Conservation (phyloP, 2,888 invertebrate genomes). For the Lepidonotus clava region DNA sequence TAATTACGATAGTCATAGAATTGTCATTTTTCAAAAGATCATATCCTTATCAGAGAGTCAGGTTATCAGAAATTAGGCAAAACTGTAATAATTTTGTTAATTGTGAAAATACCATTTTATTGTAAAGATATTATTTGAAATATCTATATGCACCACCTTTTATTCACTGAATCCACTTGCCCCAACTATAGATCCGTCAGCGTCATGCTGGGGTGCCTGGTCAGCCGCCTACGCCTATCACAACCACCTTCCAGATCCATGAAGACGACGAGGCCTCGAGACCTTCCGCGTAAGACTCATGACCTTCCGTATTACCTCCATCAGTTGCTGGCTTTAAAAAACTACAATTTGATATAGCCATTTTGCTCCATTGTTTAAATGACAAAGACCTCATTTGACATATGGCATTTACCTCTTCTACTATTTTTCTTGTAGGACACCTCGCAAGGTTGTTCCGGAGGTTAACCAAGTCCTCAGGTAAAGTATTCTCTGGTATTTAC, state of each 20-base stretch:
- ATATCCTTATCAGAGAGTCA: no score
- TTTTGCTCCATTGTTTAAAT: background rate
- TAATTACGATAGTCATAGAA: no score
- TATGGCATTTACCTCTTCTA: background rate
- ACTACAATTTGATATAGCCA: no score
- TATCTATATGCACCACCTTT: no score
- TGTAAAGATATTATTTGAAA: no score
- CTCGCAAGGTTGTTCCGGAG: slow-evolving; percentile 55
- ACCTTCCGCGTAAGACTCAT: background rate
- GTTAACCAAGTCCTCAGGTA: slow-evolving; percentile 69
- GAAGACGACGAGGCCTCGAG: slow-evolving; percentile 66
- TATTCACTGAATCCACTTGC: no score
- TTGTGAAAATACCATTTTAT: no score
- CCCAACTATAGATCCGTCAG: slow-evolving; percentile 63
- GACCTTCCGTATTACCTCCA: background rate
- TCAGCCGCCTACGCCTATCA: slow-evolving; percentile 48
- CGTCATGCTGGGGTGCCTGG: slow-evolving; percentile 62
- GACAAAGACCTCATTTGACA: background rate
- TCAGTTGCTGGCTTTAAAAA: no score
- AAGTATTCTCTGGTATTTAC: no score
- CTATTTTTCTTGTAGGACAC: slow-evolving; percentile 67
- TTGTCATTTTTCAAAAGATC: no score
- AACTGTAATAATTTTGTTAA: no score
- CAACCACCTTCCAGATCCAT: slow-evolving; percentile 70
- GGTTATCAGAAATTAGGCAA: no score